These are phyloP conservation scores for Notarius lentiginosus DNA, from an alignment of 2,113 vertebrate species.

Conservation along the genomic window DNA sequence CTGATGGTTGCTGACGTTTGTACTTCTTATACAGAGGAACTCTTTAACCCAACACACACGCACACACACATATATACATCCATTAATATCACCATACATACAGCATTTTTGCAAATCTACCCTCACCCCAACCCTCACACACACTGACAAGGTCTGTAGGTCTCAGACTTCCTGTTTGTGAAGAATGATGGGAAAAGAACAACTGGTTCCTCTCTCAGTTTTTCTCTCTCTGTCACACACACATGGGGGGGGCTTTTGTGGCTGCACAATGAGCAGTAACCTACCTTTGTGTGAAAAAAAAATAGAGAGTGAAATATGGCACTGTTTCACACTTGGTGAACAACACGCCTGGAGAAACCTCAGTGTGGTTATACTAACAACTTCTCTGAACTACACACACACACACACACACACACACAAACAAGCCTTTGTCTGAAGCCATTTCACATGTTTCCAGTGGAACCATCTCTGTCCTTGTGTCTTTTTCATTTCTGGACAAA, in stretches of 20 bases:
- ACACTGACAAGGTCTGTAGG: conserved; percentile 3
- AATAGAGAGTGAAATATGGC: background rate
- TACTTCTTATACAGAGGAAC: conserved; percentile 19
- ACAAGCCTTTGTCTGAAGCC: background rate
- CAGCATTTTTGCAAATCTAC: no score
- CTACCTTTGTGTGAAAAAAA: background rate
- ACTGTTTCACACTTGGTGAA: conserved; percentile 6
- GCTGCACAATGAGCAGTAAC: background rate
- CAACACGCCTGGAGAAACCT: background rate
- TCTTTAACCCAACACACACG: background rate
- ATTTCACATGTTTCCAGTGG: background rate
- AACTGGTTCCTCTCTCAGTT: conserved; percentile 42
- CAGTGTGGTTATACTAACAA: conserved; percentile 22
- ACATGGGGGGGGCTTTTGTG: background rate
- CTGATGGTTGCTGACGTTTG: conserved; percentile 11
- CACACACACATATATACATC: background rate
- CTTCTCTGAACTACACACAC: background rate
- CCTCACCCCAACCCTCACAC: background rate
- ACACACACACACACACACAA: conserved; percentile 3
- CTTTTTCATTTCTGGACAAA: background rate
- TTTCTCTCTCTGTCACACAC: conserved; percentile 4
- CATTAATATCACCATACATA: background rate
- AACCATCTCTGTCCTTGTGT: background rate
- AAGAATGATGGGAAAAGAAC: conserved; percentile 47
- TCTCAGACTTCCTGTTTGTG: conserved; percentile 50